Conservation (phyloP, 2,797 vertebrate genomes). For the Loris lydekkerianus region DNA sequence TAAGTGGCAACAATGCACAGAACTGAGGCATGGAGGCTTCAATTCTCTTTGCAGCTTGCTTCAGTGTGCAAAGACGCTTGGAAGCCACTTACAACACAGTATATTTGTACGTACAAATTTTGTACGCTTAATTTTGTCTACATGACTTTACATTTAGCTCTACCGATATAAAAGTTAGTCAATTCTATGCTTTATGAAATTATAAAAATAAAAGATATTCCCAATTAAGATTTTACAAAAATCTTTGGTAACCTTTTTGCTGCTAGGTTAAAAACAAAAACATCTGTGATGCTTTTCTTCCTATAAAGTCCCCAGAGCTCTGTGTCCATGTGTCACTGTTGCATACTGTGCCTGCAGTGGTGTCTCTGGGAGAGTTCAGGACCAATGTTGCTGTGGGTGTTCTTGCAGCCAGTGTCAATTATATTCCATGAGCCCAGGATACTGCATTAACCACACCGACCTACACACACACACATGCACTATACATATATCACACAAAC, state of each 20-base stretch:
- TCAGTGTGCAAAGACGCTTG: neutral
- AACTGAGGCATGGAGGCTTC: neutral
- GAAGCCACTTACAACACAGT: neutral
- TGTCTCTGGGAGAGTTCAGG: neutral
- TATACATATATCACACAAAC: neutral
- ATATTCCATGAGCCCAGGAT: neutral
- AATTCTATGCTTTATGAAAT: neutral
- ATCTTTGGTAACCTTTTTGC: neutral
- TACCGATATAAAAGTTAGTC: neutral
- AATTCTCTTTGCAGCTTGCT: neutral
- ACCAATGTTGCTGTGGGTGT: neutral
- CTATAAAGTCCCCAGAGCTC: neutral
- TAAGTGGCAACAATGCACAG: neutral
- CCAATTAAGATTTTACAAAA: constrained; percentile 33
- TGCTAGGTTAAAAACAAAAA: constrained; percentile 48
- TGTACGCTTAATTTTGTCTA: neutral
- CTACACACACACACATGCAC: neutral
- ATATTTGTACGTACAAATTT: neutral
- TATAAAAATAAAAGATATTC: neutral
- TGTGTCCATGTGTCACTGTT: neutral
- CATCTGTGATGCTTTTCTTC: constrained; percentile 47
- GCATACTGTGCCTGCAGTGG: constrained; percentile 56
- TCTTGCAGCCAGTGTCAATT: neutral
- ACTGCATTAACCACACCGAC: neutral
- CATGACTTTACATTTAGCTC: neutral